These are phyloP conservation scores for Bubalus kerabau DNA, from an alignment of 2,113 vertebrate genomes.

Conservation along the genomic window DNA sequence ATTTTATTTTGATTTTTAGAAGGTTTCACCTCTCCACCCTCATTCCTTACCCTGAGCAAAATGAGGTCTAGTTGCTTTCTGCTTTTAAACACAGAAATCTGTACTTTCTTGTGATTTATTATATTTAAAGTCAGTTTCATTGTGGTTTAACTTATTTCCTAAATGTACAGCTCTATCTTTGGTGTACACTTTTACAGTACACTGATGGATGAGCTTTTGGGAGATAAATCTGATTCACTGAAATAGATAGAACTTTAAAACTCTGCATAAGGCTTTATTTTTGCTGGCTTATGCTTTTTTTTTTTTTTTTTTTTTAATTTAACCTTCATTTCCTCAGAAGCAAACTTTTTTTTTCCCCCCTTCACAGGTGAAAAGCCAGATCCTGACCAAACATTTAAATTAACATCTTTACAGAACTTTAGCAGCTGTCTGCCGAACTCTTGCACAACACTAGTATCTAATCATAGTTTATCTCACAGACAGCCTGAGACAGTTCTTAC, in stretches of 20 bases:
- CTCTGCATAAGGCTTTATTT: neutral
- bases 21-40: neutral
- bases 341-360: neutral
- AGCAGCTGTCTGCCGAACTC: constrained; percentile 88
- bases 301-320: neutral
- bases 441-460: constrained; percentile 90
- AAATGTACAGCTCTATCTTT: constrained; percentile 27
- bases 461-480: constrained; percentile 88
- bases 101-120: constrained; percentile 1
- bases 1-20: neutral
- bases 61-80: constrained; percentile 12
- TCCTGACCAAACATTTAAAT: constrained; percentile 97
- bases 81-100: constrained; percentile 18
- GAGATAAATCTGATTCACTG: constrained; percentile 5
- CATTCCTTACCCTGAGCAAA: neutral
- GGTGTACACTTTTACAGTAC: neutral
- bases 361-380: constrained; percentile 95
- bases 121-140: constrained; percentile 16
- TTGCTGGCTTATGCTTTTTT: neutral
- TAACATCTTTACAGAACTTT: constrained; percentile 94
- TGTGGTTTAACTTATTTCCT: constrained; percentile 18
- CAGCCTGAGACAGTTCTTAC: constrained; percentile 93
- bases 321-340: constrained; percentile 14
- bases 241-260: constrained; percentile 28
- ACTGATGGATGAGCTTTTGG: neutral